Evolutionary conservation across 1,140 invertebrate genomes (phyloP), one percentile per base, ranked within the genome.

Genomic region (Chionoecetes opilio): DNA sequence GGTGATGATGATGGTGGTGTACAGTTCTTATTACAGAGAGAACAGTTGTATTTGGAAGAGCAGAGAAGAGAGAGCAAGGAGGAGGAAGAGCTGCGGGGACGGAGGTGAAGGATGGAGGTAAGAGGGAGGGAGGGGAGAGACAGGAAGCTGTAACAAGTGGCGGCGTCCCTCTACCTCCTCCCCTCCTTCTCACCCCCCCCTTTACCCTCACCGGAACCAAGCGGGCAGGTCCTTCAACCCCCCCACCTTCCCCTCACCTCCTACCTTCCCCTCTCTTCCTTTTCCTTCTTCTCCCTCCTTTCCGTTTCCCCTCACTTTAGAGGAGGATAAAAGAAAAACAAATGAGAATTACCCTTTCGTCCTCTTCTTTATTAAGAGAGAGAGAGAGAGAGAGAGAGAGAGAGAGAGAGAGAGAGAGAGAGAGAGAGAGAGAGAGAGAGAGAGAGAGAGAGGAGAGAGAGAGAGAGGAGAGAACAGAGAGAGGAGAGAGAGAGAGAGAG

Each of bases 71-170:
- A 35, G 31, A 26, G 2, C 63, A 31, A 37, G 63, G 34, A 26
- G 53, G 88, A 41, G 63, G n/a, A n/a, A 35, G 14, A 82, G 26
- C 31, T 32, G 11, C 17, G n/a, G n/a, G 63, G 1, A 63, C 8
- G 21, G 63, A n/a, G n/a, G 31, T 17, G 32, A 38, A 11, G 14
- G 63, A 11, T 8, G 11, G 37, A n/a, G 75, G 14, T 14, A n/a
- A 38, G 32, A 14, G 41, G 41, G 37, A 38, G 32, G 91, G 41
- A 46, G 37, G 21, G 31, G 75, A 29, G 46, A 46, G 75, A n/a
- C 75, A 82, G 91, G 91, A 82, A 82, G 91, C 88, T 90, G 41
- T 90, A 86, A 90, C 88, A 90, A 90, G 88, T 31, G 88, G 32
- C 53, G 88, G 53, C 38, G 38, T 53, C 88, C 91, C 63, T 38